Evolutionary conservation across 2,888 invertebrate species (phyloP).

Genomic region (Pristionchus exspectatus): DNA sequence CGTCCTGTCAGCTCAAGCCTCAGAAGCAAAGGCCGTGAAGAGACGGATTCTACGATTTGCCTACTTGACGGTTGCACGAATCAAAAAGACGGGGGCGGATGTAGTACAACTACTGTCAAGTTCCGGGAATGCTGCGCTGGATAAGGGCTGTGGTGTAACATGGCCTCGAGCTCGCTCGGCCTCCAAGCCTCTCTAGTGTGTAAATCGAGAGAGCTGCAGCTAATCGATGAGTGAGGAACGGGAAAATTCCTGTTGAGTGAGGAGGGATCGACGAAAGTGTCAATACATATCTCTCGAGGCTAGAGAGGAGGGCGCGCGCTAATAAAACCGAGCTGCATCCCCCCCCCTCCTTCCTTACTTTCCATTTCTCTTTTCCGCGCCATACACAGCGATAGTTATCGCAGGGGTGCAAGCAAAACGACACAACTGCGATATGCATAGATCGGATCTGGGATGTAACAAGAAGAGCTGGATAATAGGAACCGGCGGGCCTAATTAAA

Average conservation of each 20-base stretch:
- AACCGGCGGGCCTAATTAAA: background rate
- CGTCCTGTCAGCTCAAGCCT: too few species aligned
- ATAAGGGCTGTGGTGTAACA: background rate
- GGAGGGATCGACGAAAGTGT: conserved; percentile 42
- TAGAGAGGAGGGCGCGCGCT: background rate
- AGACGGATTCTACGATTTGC: too few species aligned
- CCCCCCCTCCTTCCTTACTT: background rate
- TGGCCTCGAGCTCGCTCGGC: background rate
- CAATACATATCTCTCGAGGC: conserved; percentile 49
- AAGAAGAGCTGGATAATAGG: background rate
- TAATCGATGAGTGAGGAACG: conserved; percentile 27
- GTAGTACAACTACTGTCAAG: background rate
- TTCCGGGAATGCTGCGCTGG: conserved; percentile 11
- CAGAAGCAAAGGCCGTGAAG: too few species aligned
- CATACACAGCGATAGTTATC: background rate
- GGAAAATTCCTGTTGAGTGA: conserved; percentile 25
- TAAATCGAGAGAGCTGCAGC: conserved; percentile 26
- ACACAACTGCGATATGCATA: background rate
- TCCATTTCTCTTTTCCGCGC: background rate
- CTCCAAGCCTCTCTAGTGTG: background rate
- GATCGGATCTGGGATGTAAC: background rate
- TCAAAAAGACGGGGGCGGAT: background rate
- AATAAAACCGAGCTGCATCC: background rate
- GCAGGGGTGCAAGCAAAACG: background rate
- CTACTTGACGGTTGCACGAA: background rate